phyloP scores from a whole-genome alignment of 1,140 invertebrate species.

The Anastrepha ludens region DNA sequence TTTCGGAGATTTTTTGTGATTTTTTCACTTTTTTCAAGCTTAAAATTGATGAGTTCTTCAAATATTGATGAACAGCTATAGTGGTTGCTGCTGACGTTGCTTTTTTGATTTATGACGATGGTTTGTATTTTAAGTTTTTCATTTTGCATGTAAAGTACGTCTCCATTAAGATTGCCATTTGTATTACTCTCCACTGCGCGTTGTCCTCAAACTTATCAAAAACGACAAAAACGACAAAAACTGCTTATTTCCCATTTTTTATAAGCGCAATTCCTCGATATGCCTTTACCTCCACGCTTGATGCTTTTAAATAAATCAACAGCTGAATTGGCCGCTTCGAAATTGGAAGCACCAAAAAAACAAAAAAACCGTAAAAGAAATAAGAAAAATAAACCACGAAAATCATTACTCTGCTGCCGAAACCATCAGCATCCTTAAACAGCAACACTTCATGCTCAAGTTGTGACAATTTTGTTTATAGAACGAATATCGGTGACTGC shows the following conservation, averaged over 20 bases:
- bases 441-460: background rate
- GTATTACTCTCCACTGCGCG: background rate
- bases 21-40: no score
- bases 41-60: constrained; percentile 28
- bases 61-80: background rate
- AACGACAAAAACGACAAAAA: no score
- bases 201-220: no score
- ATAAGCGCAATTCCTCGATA: background rate
- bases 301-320: constrained; percentile 32
- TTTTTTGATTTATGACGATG: background rate
- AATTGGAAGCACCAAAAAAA: background rate
- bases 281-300: background rate
- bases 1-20: background rate
- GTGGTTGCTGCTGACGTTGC: background rate
- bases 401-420: background rate
- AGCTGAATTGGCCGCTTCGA: constrained; percentile 5
- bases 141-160: background rate
- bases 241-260: background rate
- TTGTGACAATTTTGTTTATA: no score
- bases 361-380: background rate
- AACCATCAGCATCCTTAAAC: background rate
- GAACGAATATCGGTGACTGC: background rate
- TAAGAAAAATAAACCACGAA: background rate
- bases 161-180: background rate
- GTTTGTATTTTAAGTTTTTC: background rate